Evolutionary conservation across 1,140 invertebrate genomes (phyloP).

Genomic region (Fragariocoptes setiger): DNA sequence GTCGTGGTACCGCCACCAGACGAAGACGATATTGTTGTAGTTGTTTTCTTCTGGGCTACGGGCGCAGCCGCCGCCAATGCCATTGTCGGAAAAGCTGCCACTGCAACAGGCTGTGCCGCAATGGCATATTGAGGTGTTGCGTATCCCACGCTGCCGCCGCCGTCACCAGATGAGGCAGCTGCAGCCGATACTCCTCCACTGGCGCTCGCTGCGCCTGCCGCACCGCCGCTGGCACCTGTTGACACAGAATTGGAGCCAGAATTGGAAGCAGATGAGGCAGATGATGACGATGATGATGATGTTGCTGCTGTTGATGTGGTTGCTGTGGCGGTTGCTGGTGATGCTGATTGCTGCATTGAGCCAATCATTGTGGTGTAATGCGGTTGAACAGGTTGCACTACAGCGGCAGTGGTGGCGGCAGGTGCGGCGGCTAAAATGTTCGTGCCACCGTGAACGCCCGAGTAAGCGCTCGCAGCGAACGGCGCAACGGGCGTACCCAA

Average conservation of each 20-base stretch:
- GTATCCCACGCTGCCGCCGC: too few species aligned
- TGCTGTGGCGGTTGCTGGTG: neutral
- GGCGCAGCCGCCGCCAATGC: neutral
- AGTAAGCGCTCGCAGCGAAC: neutral
- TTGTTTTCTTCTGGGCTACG: neutral
- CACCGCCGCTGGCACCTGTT: neutral
- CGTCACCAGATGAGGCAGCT: neutral
- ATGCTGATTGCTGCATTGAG: neutral
- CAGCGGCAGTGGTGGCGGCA: neutral
- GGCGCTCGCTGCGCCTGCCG: neutral
- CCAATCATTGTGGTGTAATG: neutral
- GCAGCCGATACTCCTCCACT: neutral
- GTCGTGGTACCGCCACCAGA: neutral
- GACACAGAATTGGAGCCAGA: too few species aligned
- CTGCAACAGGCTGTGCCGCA: too few species aligned
- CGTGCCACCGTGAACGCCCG: neutral
- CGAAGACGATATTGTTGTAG: neutral
- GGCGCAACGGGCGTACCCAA: too few species aligned
- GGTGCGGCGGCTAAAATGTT: neutral
- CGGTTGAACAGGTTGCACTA: neutral
- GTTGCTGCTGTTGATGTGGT: neutral
- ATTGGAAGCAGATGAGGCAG: neutral
- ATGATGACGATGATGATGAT: neutral
- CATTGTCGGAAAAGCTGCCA: neutral
- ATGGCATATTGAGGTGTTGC: too few species aligned